Evolutionary conservation across 2,113 vertebrate genomes (phyloP).

Genomic region (Muntiacus muntjak): DNA sequence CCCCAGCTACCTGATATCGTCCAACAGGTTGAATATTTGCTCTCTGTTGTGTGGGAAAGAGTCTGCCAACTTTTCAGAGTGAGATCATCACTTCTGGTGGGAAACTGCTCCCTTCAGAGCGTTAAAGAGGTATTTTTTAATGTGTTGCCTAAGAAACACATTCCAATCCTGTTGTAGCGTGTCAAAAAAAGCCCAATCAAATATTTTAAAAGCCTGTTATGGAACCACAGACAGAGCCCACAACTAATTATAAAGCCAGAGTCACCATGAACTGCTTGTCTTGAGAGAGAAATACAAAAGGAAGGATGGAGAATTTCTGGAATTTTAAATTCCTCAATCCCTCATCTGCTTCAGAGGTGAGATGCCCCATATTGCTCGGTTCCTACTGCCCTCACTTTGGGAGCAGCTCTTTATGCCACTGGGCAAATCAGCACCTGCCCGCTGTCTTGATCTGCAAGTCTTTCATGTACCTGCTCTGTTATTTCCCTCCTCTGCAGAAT

Average conservation of each 20-base stretch:
- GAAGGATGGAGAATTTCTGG: neutral
- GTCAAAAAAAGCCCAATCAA: neutral
- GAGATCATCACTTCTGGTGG: neutral
- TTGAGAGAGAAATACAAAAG: neutral
- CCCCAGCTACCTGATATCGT: neutral
- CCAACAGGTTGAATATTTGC: neutral
- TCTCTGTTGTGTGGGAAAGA: neutral
- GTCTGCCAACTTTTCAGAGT: neutral
- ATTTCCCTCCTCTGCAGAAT: constrained; percentile 36
- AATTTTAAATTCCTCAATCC: neutral
- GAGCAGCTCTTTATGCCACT: neutral
- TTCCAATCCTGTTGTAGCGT: neutral
- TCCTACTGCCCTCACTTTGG: neutral
- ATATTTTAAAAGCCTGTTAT: neutral
- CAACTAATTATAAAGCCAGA: neutral
- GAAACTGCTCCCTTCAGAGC: neutral
- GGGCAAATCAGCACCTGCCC: neutral
- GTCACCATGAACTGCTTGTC: neutral
- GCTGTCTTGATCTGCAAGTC: constrained; percentile 60
- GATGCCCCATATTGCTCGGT: neutral
- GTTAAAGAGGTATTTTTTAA: neutral
- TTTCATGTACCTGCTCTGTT: constrained; percentile 44
- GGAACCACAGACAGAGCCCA: neutral
- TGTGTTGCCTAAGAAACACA: neutral
- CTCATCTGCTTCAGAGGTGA: neutral